These are phyloP conservation scores for Bombycilla garrulus DNA, from an alignment of 2,113 vertebrate genomes.

Conservation along the genomic window DNA sequence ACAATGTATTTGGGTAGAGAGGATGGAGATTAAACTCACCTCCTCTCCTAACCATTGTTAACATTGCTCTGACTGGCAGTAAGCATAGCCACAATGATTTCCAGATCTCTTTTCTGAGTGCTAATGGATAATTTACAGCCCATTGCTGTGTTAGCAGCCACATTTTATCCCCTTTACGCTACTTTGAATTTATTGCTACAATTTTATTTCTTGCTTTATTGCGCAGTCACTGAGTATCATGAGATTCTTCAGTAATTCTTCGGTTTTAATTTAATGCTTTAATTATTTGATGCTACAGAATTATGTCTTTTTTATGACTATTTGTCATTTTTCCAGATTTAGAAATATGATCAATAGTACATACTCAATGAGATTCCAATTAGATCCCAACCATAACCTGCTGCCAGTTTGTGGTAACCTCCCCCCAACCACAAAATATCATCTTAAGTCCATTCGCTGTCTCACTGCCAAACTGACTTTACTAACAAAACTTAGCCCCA, in stretches of 20 bases:
- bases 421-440: neutral
- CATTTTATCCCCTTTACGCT: neutral
- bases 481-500: neutral
- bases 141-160: neutral
- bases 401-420: neutral
- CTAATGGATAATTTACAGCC: slow-evolving; percentile 42
- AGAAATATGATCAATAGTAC: neutral
- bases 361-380: neutral
- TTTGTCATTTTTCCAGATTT: neutral
- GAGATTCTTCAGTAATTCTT: neutral
- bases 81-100: neutral
- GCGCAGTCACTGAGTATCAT: neutral
- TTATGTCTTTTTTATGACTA: neutral
- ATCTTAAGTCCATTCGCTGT: neutral
- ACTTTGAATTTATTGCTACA: slow-evolving; percentile 28
- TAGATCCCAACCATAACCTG: neutral
- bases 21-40: neutral
- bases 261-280: slow-evolving; percentile 16
- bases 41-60: neutral
- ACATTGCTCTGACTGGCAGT: neutral
- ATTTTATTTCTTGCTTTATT: slow-evolving; percentile 39
- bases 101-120: neutral
- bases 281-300: slow-evolving; percentile 30
- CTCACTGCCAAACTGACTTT: neutral
- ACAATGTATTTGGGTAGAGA: neutral